phyloP scores from a whole-genome alignment of 2,113 vertebrate species.

The Xiphophorus hellerii region DNA sequence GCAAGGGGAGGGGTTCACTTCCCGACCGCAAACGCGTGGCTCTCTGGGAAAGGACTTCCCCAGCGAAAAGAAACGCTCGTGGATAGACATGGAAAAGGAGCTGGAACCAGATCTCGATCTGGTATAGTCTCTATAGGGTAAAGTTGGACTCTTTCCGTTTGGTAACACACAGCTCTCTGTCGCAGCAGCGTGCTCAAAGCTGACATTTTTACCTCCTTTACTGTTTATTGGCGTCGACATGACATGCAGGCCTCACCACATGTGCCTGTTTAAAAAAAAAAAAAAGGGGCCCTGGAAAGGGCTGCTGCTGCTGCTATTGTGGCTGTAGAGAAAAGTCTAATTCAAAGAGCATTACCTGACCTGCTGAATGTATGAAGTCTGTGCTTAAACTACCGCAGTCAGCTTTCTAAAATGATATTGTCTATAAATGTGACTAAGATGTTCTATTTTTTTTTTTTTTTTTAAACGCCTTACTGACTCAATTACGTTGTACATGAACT shows the following conservation, averaged over 20 bases:
- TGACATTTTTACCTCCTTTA: background rate
- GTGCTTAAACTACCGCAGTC: background rate
- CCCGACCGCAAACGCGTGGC: constrained; percentile 56
- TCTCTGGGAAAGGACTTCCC: constrained; percentile 73
- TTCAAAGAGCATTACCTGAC: constrained; percentile 56
- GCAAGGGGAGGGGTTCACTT: accelerated
- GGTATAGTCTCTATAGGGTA: constrained; percentile 18
- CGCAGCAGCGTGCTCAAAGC: background rate
- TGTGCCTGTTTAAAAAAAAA: constrained; percentile 45
- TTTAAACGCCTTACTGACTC: background rate
- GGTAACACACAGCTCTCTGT: background rate
- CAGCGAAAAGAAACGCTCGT: constrained; percentile 72
- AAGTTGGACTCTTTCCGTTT: background rate
- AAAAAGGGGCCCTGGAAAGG: background rate
- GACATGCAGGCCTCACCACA: constrained; percentile 4
- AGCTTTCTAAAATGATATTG: constrained; percentile 1
- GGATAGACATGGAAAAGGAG: constrained; percentile 71
- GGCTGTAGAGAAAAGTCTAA: background rate
- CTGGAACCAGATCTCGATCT: constrained; percentile 52
- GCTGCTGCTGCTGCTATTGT: constrained; percentile 29
- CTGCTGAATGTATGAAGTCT: constrained; percentile 55
- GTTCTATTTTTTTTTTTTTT: background rate
- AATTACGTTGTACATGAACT: constrained; percentile 16
- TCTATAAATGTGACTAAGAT: background rate
- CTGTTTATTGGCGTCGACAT: background rate